Base-by-base conservation (phyloP, 2,888 invertebrate species). In the Drosophila glabriapex region DNA sequence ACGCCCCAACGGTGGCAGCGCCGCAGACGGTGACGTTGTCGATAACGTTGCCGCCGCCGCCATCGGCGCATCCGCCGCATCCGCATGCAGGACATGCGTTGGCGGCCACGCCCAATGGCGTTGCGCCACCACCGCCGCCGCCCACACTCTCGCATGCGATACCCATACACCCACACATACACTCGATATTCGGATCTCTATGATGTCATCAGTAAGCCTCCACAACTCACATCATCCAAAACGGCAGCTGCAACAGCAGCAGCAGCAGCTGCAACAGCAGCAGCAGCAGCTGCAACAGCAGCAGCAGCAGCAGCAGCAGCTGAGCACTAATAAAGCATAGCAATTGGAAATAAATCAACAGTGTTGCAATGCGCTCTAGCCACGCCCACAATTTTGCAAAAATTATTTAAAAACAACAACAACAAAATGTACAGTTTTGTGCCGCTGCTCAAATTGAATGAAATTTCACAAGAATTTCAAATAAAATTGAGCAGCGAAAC, bases 121-220 rank as follows among this genome's bases (percentile, higher is more conserved):
- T 76, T 41, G 81, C 85, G 61, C 85, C 87, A 49, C 83, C 92
- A 59, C 90, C 90, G 39, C 91, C 91, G 62, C 86, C 92, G 62
- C 85, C 91, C 55, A 87, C 92, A 70, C 79, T 93, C 71, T 93
- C 93, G 67, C 93, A 93, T 75, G 92, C 93, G 67, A 93, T 93
- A 88, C 93, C 93, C 83, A 91, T 93, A 87, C 93, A 93, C 89
- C 93, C 93, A 74, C 93, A 93, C 82, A 93, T 93, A 91, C 93
- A 93, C 92, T 93, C 93, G 91, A 93, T 93, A 91, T 93, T 93
- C 91, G 93, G 93, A 93, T 93, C 93, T 93, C 93, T 93, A 93
- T 93, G 93, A 93, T 93, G 92, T 91, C 92, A 93, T 86, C 91
- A 93, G 88, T 91, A 91, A 83, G 82, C 76, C 79, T 82, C 79